Base-by-base conservation (phyloP, 1,140 invertebrate species). In the Penaeus vannamei region DNA sequence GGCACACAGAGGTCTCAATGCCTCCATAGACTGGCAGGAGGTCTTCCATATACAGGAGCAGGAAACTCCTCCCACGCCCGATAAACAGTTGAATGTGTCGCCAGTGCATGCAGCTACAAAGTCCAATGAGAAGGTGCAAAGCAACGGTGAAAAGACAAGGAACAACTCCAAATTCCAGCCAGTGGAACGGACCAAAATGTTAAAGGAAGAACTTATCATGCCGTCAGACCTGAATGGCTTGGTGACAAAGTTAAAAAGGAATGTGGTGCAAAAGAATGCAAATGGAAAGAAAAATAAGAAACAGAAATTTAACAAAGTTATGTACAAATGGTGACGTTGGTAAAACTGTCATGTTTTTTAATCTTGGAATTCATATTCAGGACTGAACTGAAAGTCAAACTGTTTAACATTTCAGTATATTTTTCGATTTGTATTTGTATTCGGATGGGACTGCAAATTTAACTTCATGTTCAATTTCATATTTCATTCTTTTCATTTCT, bases 211-310 rank as follows among this genome's bases (percentile, higher is more conserved):
- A 19, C 53, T 46, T 8, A 81, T 53, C 23, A 81, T 32, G 72
- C 29, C 29, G 20, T 76, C 72, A 29, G 72, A 76, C 23, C 72
- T 76, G 29, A 81, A 81, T 81, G 79, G 79, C 8, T 81, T 81
- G 53, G 79, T 81, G 10, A 81, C 32, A 23, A 81, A 81, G n/a
- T 81, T 81, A n/a, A 81, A 81, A 46, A 26, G 26, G 19, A 81
- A 46, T 42, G 79, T 81, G 19, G 53, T 72, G 32, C n/a, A 72
- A 8, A 72, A 72, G 32, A 22, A 22, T 12, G 66, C n/a, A 72
- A 72, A 72, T 14, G 32, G 66, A 72, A 53, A 53, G 53, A 53
- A 53, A 53, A 53, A 53, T 53, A 53, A 53, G 53, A 53, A 53
- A 53, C 53, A 53, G 53, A 53, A 53, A 17, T 14, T 53, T 8